A percentile compares a stretch with the other conserved stretches of the same genome.
Conservation (phyloP, 2,888 invertebrate species). For the Thera britannica region DNA sequence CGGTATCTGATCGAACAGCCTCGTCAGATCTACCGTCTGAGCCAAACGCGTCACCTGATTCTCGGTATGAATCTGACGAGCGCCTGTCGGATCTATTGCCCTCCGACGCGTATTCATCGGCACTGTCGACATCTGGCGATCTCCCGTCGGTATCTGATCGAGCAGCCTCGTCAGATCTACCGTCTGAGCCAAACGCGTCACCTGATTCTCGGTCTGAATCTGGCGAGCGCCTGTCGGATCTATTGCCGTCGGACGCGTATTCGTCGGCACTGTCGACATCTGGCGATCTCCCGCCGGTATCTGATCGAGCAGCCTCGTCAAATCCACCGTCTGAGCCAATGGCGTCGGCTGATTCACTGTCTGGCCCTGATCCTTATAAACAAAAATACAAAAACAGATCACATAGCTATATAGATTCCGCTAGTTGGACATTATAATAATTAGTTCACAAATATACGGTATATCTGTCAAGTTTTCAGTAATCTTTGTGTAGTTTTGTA, state of each 20-base stretch:
- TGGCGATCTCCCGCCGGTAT: background rate
- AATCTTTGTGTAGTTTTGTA: background rate
- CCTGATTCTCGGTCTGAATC: background rate
- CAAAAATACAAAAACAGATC: constrained; percentile 12
- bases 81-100: background rate
- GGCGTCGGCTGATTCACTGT: background rate
- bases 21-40: constrained; percentile 6
- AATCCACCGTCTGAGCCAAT: background rate
- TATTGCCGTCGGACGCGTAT: background rate
- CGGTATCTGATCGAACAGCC: background rate
- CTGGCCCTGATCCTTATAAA: constrained; percentile 5
- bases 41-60: background rate
- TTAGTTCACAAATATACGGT: background rate
- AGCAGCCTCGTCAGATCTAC: constrained; percentile 1
- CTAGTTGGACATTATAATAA: background rate
- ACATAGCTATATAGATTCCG: constrained; percentile 22
- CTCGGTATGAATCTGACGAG: background rate
- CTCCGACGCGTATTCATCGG: background rate
- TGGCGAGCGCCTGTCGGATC: background rate
- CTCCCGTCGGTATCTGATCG: background rate
- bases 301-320: constrained; percentile 8
- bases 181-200: background rate
- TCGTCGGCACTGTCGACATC: background rate
- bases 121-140: background rate
- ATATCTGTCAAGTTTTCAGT: background rate